Evolutionary conservation across 2,797 vertebrate species (phyloP).

Genomic region (Menidia menidia): DNA sequence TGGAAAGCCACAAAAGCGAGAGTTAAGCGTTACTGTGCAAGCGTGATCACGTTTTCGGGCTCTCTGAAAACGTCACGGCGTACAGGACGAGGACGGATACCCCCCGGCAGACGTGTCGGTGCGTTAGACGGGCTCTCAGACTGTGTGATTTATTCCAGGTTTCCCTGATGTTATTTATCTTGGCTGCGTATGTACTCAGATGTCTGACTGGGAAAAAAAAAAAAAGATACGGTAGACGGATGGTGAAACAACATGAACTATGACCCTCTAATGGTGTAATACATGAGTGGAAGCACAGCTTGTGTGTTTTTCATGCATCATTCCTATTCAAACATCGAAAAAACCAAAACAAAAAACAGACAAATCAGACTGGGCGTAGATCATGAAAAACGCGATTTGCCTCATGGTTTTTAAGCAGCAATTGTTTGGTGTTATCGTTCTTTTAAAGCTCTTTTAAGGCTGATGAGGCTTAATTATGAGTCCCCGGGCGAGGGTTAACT

Average conservation of each 20-base stretch:
- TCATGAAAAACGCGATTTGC: slow-evolving; percentile 1
- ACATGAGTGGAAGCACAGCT: background rate
- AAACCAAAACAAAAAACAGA: slow-evolving; percentile 5
- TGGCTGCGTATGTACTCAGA: slow-evolving; percentile 9
- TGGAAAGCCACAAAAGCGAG: too few relatives aligned
- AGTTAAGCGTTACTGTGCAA: background rate
- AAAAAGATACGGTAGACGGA: slow-evolving; percentile 2
- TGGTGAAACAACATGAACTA: background rate
- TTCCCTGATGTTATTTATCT: slow-evolving; percentile 28
- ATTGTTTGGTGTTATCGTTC: background rate
- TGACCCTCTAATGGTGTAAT: slow-evolving; percentile 3
- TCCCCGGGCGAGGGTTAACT: slow-evolving; percentile 10
- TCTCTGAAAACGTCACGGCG: background rate
- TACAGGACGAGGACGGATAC: slow-evolving; percentile 4
- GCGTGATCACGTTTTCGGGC: background rate
- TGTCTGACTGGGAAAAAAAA: slow-evolving; percentile 1
- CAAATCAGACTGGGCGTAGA: slow-evolving; percentile 2
- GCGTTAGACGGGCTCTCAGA: slow-evolving; percentile 15
- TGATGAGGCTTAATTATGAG: background rate
- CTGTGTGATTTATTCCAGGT: slow-evolving; percentile 3
- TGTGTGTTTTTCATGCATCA: background rate
- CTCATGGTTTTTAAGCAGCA: slow-evolving; percentile 3
- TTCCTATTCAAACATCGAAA: background rate
- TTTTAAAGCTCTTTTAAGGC: slow-evolving; percentile 6
- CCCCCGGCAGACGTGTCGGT: background rate